Evolutionary conservation across 37 sponge, comb jelly and placozoan species (phyloP).

Genomic region (Agelas oroides): DNA sequence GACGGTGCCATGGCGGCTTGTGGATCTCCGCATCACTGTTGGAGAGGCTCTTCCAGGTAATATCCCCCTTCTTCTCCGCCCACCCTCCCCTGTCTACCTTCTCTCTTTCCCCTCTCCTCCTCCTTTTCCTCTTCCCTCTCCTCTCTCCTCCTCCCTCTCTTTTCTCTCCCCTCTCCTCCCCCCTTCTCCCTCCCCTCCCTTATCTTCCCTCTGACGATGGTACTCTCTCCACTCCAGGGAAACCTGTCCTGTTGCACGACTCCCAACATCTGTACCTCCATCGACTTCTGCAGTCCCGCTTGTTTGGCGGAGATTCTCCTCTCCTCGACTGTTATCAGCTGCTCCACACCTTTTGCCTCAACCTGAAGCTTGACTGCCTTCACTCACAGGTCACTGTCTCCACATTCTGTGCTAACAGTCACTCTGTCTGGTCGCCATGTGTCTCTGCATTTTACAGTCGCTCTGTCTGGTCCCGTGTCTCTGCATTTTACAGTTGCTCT

Average conservation of each 20-base stretch:
- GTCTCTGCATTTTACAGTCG: no score
- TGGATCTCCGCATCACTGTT: conserved; percentile 76
- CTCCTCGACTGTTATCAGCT: conserved; percentile 67
- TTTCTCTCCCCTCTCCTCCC: no score
- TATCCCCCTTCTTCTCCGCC: background rate
- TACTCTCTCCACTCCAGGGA: conserved; percentile 1
- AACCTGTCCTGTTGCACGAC: conserved; percentile 39
- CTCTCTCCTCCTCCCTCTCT: background rate
- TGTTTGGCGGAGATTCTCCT: conserved; percentile 74
- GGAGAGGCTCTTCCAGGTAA: conserved; percentile 56
- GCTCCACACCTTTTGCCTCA: conserved; percentile 81
- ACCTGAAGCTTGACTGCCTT: conserved; percentile 72
- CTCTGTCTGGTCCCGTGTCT: no score
- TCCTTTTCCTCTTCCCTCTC: conserved; percentile 3
- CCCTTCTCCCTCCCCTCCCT: no score
- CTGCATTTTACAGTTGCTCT: no score
- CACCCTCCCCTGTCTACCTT: background rate
- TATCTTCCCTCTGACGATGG: no score
- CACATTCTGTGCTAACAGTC: no score
- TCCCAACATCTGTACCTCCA: conserved; percentile 74
- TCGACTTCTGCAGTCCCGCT: conserved; percentile 83
- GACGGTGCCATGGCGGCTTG: conserved; percentile 85
- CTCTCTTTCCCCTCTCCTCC: no score
- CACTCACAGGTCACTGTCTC: conserved; percentile 75
- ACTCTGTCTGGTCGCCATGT: no score